These are phyloP conservation scores for Seira ritae DNA, from an alignment of 2,888 invertebrate species.

Conservation along the genomic window DNA sequence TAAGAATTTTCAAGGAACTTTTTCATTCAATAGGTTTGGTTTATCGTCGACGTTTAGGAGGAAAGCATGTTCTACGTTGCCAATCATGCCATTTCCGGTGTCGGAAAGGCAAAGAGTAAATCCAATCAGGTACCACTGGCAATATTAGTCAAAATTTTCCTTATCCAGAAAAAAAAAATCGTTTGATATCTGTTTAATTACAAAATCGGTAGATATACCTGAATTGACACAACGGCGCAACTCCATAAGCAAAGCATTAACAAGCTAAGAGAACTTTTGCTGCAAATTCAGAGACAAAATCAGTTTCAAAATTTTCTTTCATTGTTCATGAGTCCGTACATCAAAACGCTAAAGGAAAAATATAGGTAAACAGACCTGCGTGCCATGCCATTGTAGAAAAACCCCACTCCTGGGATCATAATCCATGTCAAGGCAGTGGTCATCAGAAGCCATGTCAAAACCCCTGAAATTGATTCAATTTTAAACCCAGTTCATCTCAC, in stretches of 20 bases:
- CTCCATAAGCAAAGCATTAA: constrained; percentile 71
- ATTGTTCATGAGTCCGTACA: no score
- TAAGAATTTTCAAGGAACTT: not conserved
- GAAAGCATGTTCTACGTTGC: constrained; percentile 63
- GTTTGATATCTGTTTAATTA: not conserved
- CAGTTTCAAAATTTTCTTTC: no score
- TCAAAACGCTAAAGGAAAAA: no score
- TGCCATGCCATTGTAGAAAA: constrained; percentile 70
- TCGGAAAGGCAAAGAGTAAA: constrained; percentile 64
- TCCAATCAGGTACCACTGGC: constrained; percentile 67
- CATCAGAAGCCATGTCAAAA: constrained; percentile 52
- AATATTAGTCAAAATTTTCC: not conserved
- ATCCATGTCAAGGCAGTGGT: constrained; percentile 62
- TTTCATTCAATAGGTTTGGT: constrained; percentile 56
- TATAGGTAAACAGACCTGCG: not conserved
- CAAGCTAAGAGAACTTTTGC: constrained; percentile 68
- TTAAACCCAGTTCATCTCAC: no score
- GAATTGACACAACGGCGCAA: constrained; percentile 70
- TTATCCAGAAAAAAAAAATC: not conserved
- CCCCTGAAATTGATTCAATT: constrained; percentile 33
- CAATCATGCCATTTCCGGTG: constrained; percentile 64
- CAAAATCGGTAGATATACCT: constrained; percentile 53
- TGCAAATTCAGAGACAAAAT: constrained; percentile 18
- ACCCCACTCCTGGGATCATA: constrained; percentile 69
- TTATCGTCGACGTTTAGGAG: constrained; percentile 58